Evolutionary conservation across 1,140 invertebrate genomes (phyloP).

Genomic region (Lutraria rhynchaena): DNA sequence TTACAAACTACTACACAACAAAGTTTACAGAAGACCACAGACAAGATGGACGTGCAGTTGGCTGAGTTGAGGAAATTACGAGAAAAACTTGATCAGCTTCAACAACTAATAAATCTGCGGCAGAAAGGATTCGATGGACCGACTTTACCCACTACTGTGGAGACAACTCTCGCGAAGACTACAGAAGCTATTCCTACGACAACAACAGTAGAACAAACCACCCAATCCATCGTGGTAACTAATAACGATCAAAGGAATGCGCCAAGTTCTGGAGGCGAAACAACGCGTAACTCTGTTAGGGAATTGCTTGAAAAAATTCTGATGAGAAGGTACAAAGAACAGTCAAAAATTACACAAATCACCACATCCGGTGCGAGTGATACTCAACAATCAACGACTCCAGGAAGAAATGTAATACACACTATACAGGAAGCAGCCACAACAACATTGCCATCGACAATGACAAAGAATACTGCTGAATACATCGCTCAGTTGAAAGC

Average conservation of each 20-base stretch:
- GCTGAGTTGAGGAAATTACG: neutral
- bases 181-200: neutral
- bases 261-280: neutral
- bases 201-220: neutral
- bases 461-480: conserved; percentile 5
- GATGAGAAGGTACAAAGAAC: neutral
- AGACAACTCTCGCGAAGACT: neutral
- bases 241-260: neutral
- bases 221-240: neutral
- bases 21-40: neutral
- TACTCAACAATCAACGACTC: neutral
- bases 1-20: neutral
- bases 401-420: neutral
- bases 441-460: neutral
- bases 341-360: neutral
- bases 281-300: neutral
- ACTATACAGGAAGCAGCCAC: neutral
- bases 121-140: neutral
- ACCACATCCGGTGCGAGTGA: neutral
- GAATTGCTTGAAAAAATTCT: neutral
- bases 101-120: neutral
- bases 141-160: neutral
- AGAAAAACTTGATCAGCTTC: conserved; percentile 12
- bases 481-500: conserved; percentile 23
- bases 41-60: neutral